These are phyloP conservation scores for Benthosema pterotum DNA, from an alignment of 2,797 vertebrate species.

Conservation along the genomic window DNA sequence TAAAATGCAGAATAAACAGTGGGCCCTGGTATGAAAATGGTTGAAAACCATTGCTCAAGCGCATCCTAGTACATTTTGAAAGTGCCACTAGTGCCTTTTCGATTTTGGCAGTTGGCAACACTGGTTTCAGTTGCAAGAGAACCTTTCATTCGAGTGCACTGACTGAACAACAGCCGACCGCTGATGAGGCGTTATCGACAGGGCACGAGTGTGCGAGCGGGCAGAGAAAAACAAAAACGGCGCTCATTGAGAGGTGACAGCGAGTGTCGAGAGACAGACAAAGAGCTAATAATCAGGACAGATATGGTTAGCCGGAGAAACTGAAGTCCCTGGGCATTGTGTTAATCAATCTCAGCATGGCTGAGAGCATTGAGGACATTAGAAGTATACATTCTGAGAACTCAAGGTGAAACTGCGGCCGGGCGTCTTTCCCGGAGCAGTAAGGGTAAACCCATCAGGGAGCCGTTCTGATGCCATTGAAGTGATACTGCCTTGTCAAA, in stretches of 20 bases:
- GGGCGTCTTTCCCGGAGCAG: constrained; percentile 36
- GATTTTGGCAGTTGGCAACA: no score
- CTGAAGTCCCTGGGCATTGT: constrained; percentile 4
- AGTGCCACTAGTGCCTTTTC: no score
- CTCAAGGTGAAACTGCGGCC: constrained; percentile 19
- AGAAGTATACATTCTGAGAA: constrained; percentile 22
- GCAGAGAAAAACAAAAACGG: constrained; percentile 4
- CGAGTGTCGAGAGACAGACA: constrained; percentile 32
- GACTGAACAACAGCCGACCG: constrained; percentile 27
- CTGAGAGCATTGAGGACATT: constrained; percentile 27
- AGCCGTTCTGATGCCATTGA: constrained; percentile 72
- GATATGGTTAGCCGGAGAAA: constrained; percentile 33
- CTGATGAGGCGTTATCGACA: constrained; percentile 19
- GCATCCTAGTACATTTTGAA: no score
- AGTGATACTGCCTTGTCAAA: constrained; percentile 59
- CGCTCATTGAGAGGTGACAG: constrained; percentile 41
- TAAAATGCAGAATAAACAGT: no score
- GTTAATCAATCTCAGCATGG: not conserved
- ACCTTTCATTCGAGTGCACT: no score
- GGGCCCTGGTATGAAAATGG: no score
- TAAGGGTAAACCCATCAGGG: constrained; percentile 70
- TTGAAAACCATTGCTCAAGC: no score
- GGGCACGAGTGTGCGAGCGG: constrained; percentile 29
- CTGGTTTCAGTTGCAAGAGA: no score
- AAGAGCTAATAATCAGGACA: not conserved